Percentiles rank a stretch among this genome's conserved stretches.
Evolutionary conservation across 2,797 vertebrate species (phyloP).

Genomic region (Lagocephalus sceleratus): DNA sequence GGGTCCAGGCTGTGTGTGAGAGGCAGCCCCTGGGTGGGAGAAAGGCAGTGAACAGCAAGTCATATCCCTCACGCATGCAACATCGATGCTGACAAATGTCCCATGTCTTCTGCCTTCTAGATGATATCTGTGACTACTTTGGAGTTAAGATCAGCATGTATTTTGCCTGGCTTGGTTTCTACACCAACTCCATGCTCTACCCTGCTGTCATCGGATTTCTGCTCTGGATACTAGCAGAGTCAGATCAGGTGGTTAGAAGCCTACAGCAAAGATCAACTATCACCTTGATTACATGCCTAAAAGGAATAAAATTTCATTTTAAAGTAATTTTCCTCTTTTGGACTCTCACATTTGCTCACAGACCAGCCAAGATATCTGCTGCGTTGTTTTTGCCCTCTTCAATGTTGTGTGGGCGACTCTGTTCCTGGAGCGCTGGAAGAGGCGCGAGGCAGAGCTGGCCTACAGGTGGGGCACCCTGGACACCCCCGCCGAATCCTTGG

Average conservation of each 20-base stretch:
- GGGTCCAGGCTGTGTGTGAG: conserved; percentile 92
- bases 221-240: conserved; percentile 89
- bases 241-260: conserved; percentile 79
- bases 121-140: conserved; percentile 94
- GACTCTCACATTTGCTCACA: conserved; percentile 37
- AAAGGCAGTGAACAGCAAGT: neutral
- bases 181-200: conserved; percentile 92
- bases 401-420: conserved; percentile 93
- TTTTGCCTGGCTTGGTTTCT: conserved; percentile 93
- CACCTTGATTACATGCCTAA: no score
- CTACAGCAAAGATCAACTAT: no score
- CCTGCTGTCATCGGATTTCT: conserved; percentile 89
- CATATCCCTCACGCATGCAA: neutral
- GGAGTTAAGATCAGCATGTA: conserved; percentile 95
- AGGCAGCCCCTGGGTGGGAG: conserved; percentile 85
- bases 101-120: conserved; percentile 51
- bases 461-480: conserved; percentile 93
- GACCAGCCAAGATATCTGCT: conserved; percentile 93
- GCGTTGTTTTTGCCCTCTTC: conserved; percentile 91
- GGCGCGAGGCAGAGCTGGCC: conserved; percentile 86
- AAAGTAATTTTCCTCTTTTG: no score
- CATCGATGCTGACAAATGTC: neutral
- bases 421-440: conserved; percentile 93
- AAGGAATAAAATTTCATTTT: no score
- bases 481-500: conserved; percentile 84